phyloP scores from a whole-genome alignment of 2,888 invertebrate genomes.

The Phania funesta region DNA sequence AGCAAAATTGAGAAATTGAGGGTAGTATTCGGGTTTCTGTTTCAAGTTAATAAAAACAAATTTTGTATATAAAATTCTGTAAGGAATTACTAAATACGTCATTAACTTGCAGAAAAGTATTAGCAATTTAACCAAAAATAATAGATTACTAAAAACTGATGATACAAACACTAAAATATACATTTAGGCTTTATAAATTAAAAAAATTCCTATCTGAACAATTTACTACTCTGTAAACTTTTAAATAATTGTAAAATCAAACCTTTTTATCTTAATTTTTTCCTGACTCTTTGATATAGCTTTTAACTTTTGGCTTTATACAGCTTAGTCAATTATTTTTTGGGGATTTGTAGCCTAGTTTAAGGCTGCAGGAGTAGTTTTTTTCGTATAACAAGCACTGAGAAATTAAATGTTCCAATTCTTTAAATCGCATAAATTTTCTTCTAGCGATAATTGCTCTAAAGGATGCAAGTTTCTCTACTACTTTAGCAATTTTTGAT shows the following conservation, averaged over 20 bases:
- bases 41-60: too few species aligned
- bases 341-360: background rate
- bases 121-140: too few species aligned
- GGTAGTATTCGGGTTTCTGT: too few species aligned
- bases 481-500: background rate
- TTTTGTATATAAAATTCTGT: too few species aligned
- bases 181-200: background rate
- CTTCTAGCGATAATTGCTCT: conserved; percentile 31
- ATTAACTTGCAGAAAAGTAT: too few species aligned
- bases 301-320: background rate
- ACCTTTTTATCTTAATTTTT: background rate
- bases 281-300: background rate
- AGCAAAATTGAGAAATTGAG: too few species aligned
- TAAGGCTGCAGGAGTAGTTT: background rate
- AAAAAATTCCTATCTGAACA: background rate
- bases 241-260: conserved; percentile 10
- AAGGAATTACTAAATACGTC: too few species aligned
- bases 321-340: background rate
- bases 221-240: background rate
- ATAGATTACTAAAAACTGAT: too few species aligned
- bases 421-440: background rate
- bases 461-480: background rate
- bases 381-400: background rate
- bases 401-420: background rate
- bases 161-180: background rate